Evolutionary conservation across 2,113 vertebrate species (phyloP), one percentile per base, ranked within the genome.

Genomic region (Thalassoma bifasciatum): DNA sequence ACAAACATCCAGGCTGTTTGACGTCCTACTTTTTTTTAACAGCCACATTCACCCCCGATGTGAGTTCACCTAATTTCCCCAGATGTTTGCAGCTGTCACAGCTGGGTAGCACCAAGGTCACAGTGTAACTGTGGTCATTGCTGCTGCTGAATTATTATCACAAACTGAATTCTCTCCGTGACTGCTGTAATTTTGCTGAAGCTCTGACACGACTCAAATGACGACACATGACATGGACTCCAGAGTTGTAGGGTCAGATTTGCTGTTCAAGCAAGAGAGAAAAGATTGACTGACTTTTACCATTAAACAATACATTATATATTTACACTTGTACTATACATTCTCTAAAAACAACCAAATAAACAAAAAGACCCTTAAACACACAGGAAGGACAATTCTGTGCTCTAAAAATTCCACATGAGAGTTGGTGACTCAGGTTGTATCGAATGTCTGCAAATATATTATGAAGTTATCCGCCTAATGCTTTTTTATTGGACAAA

Each of bases 11-110:
- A 16, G 66, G n/a, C 46, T 60, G n/a, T 60, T 53, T 42, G 10
- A 56, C 70, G 54, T 0, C 34, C 21, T 52, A 21, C 19, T 37
- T 21, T 42, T 58, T 37, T n/a, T 3, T 38, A 46, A 0, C 0
- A 36, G 56, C 52, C 66, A 58, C 44, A 71, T 14, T 42, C 38
- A 21, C 4, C 24, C 34, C 22, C 26, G 7, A n/a, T 44, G 24
- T 2, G 3, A 22, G 38, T 10, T 38, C 21, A 23, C 0, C 37
- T 2, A 42, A 47, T 82, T 16, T 10, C n/a, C 49, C 23, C 69
- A 77, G 67, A 82, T 72, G 72, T 69, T 53, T 62, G 52, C 84
- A 72, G 74, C 56, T 74, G 69, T 76, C 56, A 68, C 75, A 65
- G 73, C 77, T 80, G 66, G 46, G 17, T 22, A 61, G n/a, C 4